Evolutionary conservation across 2,888 invertebrate genomes (phyloP).

Genomic region (Furcula furcula): DNA sequence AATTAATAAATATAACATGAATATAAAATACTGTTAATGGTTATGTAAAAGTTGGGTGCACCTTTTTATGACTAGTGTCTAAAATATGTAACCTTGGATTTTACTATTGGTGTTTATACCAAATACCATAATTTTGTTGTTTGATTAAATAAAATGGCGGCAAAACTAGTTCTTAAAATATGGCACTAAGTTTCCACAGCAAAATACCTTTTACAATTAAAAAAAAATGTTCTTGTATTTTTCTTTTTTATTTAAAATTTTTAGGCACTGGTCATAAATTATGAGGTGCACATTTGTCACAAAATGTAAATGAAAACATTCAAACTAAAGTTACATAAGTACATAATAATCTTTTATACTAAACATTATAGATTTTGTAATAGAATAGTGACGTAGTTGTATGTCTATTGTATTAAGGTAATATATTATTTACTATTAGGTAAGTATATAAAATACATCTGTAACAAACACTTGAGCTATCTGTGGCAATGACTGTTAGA

Average conservation of each 20-base stretch:
- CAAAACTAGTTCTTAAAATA: too few relatives aligned
- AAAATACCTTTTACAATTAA: too few relatives aligned
- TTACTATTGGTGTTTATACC: too few relatives aligned
- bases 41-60: conserved; percentile 15
- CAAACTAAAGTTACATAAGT: conserved; percentile 28
- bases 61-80: conserved; percentile 3
- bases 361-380: conserved; percentile 60
- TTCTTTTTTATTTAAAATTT: too few relatives aligned
- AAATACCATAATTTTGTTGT: too few relatives aligned
- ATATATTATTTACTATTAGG: conserved; percentile 24
- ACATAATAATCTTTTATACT: conserved; percentile 63
- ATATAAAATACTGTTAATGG: conserved; percentile 18
- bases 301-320: conserved; percentile 24
- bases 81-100: neutral
- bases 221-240: too few relatives aligned
- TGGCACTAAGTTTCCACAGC: too few relatives aligned
- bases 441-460: conserved; percentile 8
- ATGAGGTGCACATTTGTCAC: conserved; percentile 10
- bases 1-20: conserved; percentile 24
- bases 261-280: conserved; percentile 10
- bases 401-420: conserved; percentile 38
- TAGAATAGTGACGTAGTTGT: conserved; percentile 50
- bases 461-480: neutral
- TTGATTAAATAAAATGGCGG: too few relatives aligned
- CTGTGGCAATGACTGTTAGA: neutral